Conservation (phyloP, 2,888 invertebrate species). For the Himalopsyche tibetana region DNA sequence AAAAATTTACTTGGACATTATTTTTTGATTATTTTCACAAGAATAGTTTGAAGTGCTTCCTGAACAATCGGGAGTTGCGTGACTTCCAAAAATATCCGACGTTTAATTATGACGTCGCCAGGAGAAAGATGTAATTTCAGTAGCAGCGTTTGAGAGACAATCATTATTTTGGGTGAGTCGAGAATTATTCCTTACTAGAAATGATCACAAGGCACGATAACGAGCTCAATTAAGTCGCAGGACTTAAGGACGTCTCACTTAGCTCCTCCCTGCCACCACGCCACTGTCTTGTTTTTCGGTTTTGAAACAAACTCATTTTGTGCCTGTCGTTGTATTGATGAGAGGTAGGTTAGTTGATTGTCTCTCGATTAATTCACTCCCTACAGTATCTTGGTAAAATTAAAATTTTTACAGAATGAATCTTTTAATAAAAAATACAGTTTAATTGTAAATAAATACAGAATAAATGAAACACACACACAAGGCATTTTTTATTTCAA, state of each 20-base stretch:
- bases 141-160: conserved; percentile 17
- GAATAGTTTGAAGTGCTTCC: not conserved
- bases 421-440: no score
- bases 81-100: not conserved
- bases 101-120: not conserved
- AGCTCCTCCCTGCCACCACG: not conserved
- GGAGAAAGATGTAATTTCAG: conserved; percentile 49
- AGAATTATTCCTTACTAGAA: conserved; percentile 53
- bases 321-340: not conserved
- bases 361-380: no score
- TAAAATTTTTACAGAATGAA: no score
- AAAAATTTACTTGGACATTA: not conserved
- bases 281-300: not conserved
- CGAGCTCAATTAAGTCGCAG: conserved; percentile 58
- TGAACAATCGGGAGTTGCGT: not conserved
- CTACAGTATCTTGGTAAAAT: no score
- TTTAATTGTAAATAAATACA: no score
- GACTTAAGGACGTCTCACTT: conserved; percentile 47
- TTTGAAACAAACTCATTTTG: not conserved
- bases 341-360: no score
- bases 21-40: not conserved
- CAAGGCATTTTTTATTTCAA: no score
- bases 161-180: conserved; percentile 58
- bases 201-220: conserved; percentile 59
- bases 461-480: no score